phyloP scores from a whole-genome alignment of 1,140 invertebrate species.

The Sycophila sp. region DNA sequence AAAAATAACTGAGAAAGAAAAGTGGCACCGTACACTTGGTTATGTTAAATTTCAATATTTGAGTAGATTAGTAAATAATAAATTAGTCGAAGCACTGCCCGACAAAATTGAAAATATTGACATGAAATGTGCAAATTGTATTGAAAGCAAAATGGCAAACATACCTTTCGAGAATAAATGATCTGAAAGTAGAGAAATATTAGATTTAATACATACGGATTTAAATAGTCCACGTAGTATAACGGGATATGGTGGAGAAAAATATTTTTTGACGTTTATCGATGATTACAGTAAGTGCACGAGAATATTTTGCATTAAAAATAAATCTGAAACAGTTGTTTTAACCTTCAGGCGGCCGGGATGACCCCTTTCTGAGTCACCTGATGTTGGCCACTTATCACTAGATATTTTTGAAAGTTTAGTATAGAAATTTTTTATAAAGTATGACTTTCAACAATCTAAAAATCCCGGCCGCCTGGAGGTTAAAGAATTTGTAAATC shows the following conservation, averaged over 20 bases:
- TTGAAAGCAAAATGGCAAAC: background rate
- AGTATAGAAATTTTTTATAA: no score
- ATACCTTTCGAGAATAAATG: background rate
- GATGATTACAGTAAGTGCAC: conserved; percentile 1
- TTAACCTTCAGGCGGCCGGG: no score
- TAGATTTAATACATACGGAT: no score
- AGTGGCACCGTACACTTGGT: background rate
- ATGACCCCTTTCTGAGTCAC: no score
- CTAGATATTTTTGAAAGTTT: no score
- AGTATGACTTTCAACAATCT: no score
- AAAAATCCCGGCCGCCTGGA: no score
- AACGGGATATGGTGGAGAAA: background rate
- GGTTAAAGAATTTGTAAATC: background rate
- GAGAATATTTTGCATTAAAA: conserved; percentile 1
- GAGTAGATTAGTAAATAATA: conserved; percentile 10
- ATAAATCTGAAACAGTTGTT: conserved; percentile 1
- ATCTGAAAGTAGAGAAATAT: background rate
- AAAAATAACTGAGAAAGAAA: conserved; percentile 13
- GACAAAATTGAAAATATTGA: conserved; percentile 4
- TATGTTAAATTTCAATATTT: background rate
- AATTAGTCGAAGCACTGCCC: conserved; percentile 10
- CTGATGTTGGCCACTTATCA: no score
- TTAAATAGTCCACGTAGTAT: background rate
- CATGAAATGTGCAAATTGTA: conserved; percentile 9
- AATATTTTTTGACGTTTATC: conserved; percentile 8